Evolutionary conservation across 2,797 vertebrate genomes (phyloP).

Genomic region (Phalanger gymnotis): DNA sequence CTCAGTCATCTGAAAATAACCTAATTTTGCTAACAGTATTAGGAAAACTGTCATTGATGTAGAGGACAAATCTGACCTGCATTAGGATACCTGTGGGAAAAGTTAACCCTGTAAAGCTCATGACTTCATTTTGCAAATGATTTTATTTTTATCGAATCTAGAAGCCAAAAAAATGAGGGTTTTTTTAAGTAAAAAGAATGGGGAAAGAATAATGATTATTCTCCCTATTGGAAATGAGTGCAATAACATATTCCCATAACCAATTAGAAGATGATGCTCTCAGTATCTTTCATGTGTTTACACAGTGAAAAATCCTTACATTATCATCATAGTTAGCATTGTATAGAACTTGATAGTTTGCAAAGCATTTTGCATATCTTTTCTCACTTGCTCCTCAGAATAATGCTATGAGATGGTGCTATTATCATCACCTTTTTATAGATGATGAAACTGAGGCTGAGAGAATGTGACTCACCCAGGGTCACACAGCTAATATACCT

Average conservation of each 20-base stretch:
- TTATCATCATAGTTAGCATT: background rate
- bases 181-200: background rate
- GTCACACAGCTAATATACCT: background rate
- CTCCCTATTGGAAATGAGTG: background rate
- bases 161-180: background rate
- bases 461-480: background rate
- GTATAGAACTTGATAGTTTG: background rate
- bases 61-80: conserved; percentile 23
- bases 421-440: background rate
- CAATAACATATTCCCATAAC: background rate
- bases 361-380: background rate
- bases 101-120: background rate
- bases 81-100: conserved; percentile 8
- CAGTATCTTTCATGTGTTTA: background rate
- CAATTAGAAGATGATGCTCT: background rate
- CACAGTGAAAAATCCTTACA: background rate
- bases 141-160: background rate
- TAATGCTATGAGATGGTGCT: background rate
- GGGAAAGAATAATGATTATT: background rate
- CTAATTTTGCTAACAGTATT: conserved; percentile 52
- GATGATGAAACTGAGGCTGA: background rate
- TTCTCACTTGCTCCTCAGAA: background rate
- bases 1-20: conserved; percentile 23
- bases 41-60: conserved; percentile 12
- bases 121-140: background rate